Percentiles rank a stretch among this genome's conserved stretches.
phyloP scores from a whole-genome alignment of 1,140 invertebrate genomes.

The Nilaparvata lugens region DNA sequence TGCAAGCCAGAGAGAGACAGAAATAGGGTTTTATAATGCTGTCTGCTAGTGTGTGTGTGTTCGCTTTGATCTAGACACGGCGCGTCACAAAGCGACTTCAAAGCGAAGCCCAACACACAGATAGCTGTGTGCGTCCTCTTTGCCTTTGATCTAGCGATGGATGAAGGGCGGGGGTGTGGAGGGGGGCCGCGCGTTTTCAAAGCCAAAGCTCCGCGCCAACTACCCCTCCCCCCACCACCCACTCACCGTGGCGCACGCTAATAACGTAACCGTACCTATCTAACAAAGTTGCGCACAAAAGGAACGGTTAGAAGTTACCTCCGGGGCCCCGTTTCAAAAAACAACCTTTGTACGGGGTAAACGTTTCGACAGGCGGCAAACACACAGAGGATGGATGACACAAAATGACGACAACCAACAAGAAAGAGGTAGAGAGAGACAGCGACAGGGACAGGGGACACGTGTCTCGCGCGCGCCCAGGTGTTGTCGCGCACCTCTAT shows the following conservation, averaged over 20 bases:
- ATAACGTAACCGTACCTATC: conserved; percentile 17
- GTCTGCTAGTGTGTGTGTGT: conserved; percentile 18
- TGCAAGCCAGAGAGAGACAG: conserved; percentile 17
- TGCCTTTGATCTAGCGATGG: conserved; percentile 23
- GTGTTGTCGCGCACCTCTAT: too few relatives aligned
- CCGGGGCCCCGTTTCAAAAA: neutral
- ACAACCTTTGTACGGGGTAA: neutral
- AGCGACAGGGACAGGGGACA: neutral
- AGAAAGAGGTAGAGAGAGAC: neutral
- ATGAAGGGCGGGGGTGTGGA: neutral
- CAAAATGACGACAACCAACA: neutral
- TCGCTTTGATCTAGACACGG: conserved; percentile 23
- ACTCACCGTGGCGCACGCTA: neutral
- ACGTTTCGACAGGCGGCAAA: neutral
- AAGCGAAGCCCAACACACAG: conserved; percentile 26
- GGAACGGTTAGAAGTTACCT: conserved; percentile 18
- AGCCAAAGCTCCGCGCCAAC: conserved; percentile 5
- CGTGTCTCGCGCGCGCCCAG: too few relatives aligned
- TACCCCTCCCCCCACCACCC: conserved; percentile 11
- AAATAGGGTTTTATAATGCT: conserved; percentile 27
- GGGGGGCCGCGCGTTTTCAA: conserved; percentile 6
- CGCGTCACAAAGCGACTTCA: conserved; percentile 25
- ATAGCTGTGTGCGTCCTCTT: conserved; percentile 18
- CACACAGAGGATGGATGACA: neutral
- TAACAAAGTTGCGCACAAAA: conserved; percentile 14